Conservation (phyloP, 2,888 invertebrate species). For the Torymus aiolomorphi region DNA sequence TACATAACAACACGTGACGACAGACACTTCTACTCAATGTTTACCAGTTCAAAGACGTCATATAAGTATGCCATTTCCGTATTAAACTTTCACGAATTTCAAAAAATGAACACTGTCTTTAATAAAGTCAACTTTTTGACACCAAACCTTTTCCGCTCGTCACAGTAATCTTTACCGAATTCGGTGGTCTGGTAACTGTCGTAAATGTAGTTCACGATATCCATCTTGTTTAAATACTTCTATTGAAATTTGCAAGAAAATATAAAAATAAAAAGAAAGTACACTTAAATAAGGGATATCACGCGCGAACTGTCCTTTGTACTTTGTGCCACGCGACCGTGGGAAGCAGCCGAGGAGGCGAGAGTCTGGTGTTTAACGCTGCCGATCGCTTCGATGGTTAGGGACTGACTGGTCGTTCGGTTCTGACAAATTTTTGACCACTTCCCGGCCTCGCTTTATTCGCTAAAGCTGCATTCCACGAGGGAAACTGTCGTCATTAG, state of each 20-base stretch:
- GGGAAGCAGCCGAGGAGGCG: background rate
- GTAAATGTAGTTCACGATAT: background rate
- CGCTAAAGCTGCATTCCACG: constrained; percentile 13
- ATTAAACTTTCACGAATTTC: too few relatives aligned
- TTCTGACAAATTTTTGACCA: constrained; percentile 34
- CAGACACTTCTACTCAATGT: too few relatives aligned
- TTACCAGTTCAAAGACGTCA: too few relatives aligned
- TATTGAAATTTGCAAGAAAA: background rate
- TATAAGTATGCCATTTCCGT: too few relatives aligned
- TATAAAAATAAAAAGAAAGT: background rate
- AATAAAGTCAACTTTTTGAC: too few relatives aligned
- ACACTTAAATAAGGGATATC: too few relatives aligned
- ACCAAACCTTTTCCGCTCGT: background rate
- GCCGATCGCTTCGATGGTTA: constrained; percentile 36
- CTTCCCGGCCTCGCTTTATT: constrained; percentile 25
- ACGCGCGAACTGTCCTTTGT: too few relatives aligned
- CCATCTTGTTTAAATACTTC: constrained; percentile 26
- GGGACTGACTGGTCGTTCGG: constrained; percentile 47
- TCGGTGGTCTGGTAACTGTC: constrained; percentile 19
- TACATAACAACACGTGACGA: too few relatives aligned
- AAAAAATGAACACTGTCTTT: too few relatives aligned
- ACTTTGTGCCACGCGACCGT: background rate
- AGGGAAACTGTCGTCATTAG: constrained; percentile 16
- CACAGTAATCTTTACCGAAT: constrained; percentile 17
- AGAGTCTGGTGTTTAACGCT: background rate